A percentile compares a stretch with the other conserved stretches of the same genome.
phyloP scores from a whole-genome alignment of 2,113 vertebrate species.

The Pao palembangensis region DNA sequence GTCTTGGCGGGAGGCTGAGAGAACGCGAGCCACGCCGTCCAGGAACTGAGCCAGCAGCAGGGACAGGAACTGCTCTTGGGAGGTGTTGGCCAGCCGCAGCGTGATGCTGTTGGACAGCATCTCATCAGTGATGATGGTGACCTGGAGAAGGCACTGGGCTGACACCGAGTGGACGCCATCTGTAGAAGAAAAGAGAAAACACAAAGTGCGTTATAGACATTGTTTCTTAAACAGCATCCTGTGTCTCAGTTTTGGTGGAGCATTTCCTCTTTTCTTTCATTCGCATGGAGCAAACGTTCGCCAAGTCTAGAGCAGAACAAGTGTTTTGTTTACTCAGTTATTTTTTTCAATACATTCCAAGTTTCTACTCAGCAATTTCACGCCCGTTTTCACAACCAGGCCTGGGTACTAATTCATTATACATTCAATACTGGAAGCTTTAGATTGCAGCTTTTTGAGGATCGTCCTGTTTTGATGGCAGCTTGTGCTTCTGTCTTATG shows the following conservation, averaged over 20 bases:
- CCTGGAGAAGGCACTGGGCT: slow-evolving; percentile 88
- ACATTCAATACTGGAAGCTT: slow-evolving; percentile 33
- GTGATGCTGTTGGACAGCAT: slow-evolving; percentile 98
- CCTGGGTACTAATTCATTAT: slow-evolving; percentile 45
- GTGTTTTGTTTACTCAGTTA: slow-evolving; percentile 19
- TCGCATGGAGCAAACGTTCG: slow-evolving; percentile 18
- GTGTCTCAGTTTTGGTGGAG: slow-evolving; percentile 16
- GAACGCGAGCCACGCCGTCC: slow-evolving; percentile 86
- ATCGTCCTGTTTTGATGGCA: slow-evolving; percentile 17
- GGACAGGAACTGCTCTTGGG: slow-evolving; percentile 91
- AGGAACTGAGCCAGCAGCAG: slow-evolving; percentile 87
- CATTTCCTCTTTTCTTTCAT: slow-evolving; percentile 21
- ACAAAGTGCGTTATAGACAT: neutral
- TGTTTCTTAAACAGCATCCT: neutral
- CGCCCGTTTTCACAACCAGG: slow-evolving; percentile 48
- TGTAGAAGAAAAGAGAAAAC: slow-evolving; percentile 40
- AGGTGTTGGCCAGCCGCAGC: slow-evolving; percentile 88
- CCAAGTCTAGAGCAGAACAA: slow-evolving; percentile 38
- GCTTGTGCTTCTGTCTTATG: neutral
- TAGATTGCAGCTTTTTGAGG: slow-evolving; percentile 37
- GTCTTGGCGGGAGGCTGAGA: slow-evolving; percentile 81
- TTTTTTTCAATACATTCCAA: slow-evolving; percentile 33
- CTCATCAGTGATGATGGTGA: slow-evolving; percentile 94
- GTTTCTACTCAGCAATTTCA: slow-evolving; percentile 65
- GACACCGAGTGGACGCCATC: slow-evolving; percentile 88